Percentiles rank a stretch among this genome's conserved stretches.
Conservation (phyloP, 2,888 invertebrate genomes). For the Epistrophe eligans region DNA sequence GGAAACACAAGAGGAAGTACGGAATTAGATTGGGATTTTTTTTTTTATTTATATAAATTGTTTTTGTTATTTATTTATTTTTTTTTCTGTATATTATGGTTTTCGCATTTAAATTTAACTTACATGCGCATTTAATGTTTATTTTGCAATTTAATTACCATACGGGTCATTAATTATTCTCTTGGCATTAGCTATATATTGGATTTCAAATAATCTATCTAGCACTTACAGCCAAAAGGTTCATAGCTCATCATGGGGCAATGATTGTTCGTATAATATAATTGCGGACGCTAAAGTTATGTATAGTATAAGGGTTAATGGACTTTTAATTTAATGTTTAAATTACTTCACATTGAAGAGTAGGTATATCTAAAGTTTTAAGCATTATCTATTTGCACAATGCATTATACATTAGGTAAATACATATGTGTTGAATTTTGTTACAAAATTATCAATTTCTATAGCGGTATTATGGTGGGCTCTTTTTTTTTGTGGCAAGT, state of each 20-base stretch:
- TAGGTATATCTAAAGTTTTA: background rate
- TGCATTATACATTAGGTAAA: background rate
- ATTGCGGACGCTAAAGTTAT: background rate
- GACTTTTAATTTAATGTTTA: constrained; percentile 24
- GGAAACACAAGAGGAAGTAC: constrained; percentile 52
- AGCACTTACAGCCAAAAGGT: background rate
- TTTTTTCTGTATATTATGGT: background rate
- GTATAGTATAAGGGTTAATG: constrained; percentile 21
- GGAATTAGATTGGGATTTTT: constrained; percentile 60
- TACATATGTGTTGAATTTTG: too few relatives aligned
- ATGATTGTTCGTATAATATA: constrained; percentile 1
- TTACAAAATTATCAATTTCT: too few relatives aligned
- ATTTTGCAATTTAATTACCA: constrained; percentile 59
- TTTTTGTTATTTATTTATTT: background rate
- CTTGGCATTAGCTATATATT: constrained; percentile 12
- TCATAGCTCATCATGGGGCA: constrained; percentile 36
- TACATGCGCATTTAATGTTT: constrained; percentile 66
- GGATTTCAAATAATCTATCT: constrained; percentile 11
- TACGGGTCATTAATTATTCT: constrained; percentile 64
- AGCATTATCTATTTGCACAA: background rate
- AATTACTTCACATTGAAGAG: background rate
- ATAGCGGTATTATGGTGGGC: too few relatives aligned
- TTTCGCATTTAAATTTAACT: constrained; percentile 59
- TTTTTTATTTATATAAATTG: constrained; percentile 30
- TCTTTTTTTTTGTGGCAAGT: too few relatives aligned